Conservation (phyloP, 2,797 vertebrate species). For the Myotis myotis region DNA sequence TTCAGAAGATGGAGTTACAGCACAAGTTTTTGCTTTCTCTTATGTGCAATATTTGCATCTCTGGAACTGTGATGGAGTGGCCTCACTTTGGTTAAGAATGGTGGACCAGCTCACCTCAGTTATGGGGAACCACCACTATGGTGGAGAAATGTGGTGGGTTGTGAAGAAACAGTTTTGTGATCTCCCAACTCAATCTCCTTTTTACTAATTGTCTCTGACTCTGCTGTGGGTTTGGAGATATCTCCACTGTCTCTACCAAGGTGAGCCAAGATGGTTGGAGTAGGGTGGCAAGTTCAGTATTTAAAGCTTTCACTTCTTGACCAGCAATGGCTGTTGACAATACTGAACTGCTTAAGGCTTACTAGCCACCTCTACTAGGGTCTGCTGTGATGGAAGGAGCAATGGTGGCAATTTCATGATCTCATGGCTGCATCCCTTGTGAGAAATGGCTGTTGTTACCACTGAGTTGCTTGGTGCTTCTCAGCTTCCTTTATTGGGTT, state of each 20-base stretch:
- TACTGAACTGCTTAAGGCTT: too few species aligned
- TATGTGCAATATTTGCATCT: not conserved
- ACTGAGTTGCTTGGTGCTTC: too few species aligned
- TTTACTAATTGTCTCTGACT: not conserved
- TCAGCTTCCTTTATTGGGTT: not conserved
- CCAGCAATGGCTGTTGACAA: not conserved
- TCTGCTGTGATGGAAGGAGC: not conserved
- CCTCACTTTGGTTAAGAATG: not conserved
- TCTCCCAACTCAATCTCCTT: not conserved
- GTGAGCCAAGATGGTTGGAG: not conserved
- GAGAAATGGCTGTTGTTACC: not conserved
- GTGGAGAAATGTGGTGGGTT: not conserved
- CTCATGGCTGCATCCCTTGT: not conserved
- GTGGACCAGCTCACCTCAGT: not conserved
- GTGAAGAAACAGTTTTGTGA: not conserved
- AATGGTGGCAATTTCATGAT: not conserved
- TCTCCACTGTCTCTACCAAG: not conserved
- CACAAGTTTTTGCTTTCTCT: not conserved
- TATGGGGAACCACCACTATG: not conserved
- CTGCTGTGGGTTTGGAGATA: not conserved
- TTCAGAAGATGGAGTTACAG: not conserved
- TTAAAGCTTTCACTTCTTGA: not conserved
- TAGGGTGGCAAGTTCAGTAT: not conserved
- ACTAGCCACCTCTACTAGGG: not conserved
- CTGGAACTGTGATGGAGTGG: not conserved